Conservation (phyloP, 2,113 vertebrate genomes). For the Balaenoptera acutorostrata region DNA sequence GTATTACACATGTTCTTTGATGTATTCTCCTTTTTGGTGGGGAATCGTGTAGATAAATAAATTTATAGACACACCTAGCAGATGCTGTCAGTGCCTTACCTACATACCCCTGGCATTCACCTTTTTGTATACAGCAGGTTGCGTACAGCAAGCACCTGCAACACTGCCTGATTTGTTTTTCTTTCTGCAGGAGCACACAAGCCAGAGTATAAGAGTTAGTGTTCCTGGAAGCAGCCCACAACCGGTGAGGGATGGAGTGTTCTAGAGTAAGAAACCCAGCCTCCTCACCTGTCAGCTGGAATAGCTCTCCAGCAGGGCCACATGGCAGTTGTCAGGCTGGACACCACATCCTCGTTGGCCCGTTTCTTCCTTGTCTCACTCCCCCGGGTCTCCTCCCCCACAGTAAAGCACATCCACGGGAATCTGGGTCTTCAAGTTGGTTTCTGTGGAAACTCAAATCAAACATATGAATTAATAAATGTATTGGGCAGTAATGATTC, state of each 20-base stretch:
- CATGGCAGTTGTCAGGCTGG: too few relatives aligned
- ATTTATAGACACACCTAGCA: background rate
- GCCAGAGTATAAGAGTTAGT: background rate
- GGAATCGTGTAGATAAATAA: background rate
- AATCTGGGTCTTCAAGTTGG: background rate
- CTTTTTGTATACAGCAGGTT: background rate
- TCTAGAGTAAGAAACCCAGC: background rate
- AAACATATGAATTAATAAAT: background rate
- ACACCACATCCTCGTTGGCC: fast-evolving
- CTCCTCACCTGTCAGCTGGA: background rate
- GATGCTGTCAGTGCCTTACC: fast-evolving
- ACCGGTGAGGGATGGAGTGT: background rate
- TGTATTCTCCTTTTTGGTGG: background rate
- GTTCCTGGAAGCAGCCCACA: background rate
- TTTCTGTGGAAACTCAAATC: background rate
- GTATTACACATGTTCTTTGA: background rate
- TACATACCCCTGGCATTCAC: fast-evolving
- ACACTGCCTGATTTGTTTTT: background rate
- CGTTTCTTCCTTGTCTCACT: too few relatives aligned
- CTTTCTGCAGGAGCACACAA: background rate
- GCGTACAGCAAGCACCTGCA: background rate
- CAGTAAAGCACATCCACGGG: background rate
- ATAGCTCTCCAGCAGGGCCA: background rate
- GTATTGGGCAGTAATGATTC: background rate
- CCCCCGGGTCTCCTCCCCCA: background rate